These are phyloP conservation scores for Chloropsis hardwickii DNA, from an alignment of 2,113 vertebrate species.

Conservation along the genomic window DNA sequence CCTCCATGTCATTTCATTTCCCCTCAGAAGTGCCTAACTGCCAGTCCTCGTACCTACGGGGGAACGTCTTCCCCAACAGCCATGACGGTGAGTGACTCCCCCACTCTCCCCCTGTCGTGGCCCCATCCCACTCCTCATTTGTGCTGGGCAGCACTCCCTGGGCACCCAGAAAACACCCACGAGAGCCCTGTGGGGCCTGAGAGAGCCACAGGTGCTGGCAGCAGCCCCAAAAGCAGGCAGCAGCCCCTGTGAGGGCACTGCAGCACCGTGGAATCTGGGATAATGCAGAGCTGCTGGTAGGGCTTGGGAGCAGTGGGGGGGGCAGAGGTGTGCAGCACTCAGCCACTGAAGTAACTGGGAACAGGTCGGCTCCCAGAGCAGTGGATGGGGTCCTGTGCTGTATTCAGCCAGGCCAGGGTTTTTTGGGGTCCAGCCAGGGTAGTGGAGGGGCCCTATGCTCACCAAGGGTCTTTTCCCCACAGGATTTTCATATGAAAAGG, in stretches of 20 bases:
- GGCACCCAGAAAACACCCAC: rapidly evolving
- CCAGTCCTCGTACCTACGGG: conserved; percentile 88
- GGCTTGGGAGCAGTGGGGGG: neutral
- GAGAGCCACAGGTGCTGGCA: rapidly evolving
- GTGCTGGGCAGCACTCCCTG: neutral
- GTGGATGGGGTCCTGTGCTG: neutral
- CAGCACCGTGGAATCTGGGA: rapidly evolving
- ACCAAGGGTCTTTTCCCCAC: neutral
- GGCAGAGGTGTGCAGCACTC: rapidly evolving
- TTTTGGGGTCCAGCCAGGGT: neutral
- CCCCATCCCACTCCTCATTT: rapidly evolving
- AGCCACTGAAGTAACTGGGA: neutral
- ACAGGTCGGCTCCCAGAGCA: rapidly evolving
- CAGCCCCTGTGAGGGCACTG: neutral
- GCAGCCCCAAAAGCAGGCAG: neutral
- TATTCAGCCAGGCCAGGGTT: neutral
- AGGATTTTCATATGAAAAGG: conserved; percentile 92
- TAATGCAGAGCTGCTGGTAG: neutral
- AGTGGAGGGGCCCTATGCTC: neutral
- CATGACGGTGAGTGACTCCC: conserved; percentile 82
- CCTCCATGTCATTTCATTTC: neutral
- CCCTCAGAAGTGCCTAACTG: conserved; percentile 96
- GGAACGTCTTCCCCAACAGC: conserved; percentile 84
- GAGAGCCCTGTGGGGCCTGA: rapidly evolving
- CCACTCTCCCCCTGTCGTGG: rapidly evolving